Evolutionary conservation across 2,113 vertebrate genomes (phyloP).

Genomic region (Sebastes fasciatus): DNA sequence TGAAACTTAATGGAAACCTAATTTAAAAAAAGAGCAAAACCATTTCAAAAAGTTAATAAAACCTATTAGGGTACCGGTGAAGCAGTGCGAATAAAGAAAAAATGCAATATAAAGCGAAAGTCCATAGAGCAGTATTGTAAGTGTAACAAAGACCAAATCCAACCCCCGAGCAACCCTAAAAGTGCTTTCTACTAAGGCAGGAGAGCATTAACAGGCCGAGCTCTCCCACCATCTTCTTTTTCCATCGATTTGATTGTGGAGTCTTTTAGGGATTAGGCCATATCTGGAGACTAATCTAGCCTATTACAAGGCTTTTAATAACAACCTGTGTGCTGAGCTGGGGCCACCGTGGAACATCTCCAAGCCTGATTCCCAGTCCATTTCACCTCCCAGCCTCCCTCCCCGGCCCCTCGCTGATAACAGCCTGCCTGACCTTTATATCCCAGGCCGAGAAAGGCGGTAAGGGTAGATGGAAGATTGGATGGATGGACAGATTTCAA

Average conservation of each 20-base stretch:
- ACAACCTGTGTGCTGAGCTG: constrained; percentile 48
- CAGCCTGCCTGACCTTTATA: constrained; percentile 44
- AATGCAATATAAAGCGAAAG: neutral
- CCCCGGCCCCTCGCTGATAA: constrained; percentile 41
- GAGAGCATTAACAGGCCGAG: constrained; percentile 20
- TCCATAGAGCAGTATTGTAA: neutral
- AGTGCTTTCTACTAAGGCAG: constrained; percentile 7
- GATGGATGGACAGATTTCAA: constrained; percentile 19
- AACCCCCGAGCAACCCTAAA: constrained; percentile 1
- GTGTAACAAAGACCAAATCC: constrained; percentile 9
- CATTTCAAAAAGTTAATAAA: neutral
- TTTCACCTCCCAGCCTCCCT: constrained; percentile 15
- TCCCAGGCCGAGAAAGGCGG: constrained; percentile 12
- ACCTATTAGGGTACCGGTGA: neutral
- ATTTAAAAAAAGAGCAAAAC: neutral
- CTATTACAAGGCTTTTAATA: constrained; percentile 72
- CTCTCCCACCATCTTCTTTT: constrained; percentile 24
- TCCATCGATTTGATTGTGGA: constrained; percentile 54
- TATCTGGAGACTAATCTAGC: constrained; percentile 66
- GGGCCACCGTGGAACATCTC: constrained; percentile 46
- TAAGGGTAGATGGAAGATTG: constrained; percentile 29
- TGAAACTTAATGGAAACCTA: constrained; percentile 2
- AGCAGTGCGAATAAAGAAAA: neutral
- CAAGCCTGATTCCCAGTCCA: constrained; percentile 47
- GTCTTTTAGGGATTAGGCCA: constrained; percentile 62